Conservation (phyloP, 2,797 vertebrate genomes). For the Euphonia xanthogaster region DNA sequence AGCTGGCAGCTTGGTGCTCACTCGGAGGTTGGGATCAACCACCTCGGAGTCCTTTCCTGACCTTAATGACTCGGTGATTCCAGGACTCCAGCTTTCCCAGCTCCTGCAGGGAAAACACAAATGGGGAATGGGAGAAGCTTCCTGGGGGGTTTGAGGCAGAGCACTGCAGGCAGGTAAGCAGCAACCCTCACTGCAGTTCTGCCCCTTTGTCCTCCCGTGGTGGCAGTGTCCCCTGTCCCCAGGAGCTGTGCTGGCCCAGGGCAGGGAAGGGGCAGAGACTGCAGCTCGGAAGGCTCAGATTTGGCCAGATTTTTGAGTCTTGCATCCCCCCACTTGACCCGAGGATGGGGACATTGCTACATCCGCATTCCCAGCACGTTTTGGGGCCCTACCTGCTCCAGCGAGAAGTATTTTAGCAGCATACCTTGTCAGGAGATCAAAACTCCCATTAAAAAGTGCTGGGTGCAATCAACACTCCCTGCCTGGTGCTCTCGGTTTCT, state of each 20-base stretch:
- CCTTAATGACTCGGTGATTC: neutral
- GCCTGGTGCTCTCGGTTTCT: neutral
- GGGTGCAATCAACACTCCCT: neutral
- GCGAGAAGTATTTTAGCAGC: neutral
- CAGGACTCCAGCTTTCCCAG: neutral
- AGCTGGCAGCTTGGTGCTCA: neutral
- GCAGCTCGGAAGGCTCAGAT: neutral
- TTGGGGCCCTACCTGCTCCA: neutral
- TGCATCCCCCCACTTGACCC: neutral
- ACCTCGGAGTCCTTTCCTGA: neutral
- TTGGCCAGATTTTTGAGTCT: neutral
- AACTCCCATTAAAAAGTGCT: neutral
- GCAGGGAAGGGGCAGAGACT: neutral
- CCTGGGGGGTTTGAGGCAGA: neutral
- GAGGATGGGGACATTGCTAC: accelerated
- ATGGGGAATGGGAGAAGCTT: neutral
- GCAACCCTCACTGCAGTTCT: accelerated
- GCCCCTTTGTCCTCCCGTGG: neutral
- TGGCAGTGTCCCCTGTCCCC: neutral
- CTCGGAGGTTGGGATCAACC: neutral
- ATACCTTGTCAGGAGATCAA: neutral
- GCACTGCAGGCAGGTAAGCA: neutral
- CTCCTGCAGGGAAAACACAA: neutral
- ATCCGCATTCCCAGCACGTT: neutral
- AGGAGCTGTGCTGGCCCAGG: neutral